Base-by-base conservation (phyloP, 1,140 invertebrate genomes). In the Triops longicaudatus region DNA sequence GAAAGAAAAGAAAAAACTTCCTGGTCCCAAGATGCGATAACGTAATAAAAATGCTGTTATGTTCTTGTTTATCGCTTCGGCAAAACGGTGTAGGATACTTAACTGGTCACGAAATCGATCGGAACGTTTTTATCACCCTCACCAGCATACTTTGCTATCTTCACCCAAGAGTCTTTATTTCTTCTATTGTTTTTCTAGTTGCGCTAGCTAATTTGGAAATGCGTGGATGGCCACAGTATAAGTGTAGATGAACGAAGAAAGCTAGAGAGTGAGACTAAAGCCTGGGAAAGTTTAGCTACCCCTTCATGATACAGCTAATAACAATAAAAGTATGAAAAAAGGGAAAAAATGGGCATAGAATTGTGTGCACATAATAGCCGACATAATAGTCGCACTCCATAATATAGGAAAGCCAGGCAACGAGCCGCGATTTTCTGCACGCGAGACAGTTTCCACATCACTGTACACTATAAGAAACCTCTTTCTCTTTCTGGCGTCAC, bases 371-470 rank as follows among this genome's bases (percentile, higher is more conserved):
- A 63, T 63, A 63, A 63, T 63, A 63, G 50, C 50, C 50, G 22
- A 22, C n/a, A 14, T 63, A 63, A 63, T 63, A 63, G 50, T 63
- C 50, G n/a, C 50, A 63, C 50, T 63, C 50, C 50, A 63, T 63
- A n/a, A 63, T 63, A 63, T 63, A 63, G 50, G 0, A 2, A 63
- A 22, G 50, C 50, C 50, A 63, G 50, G 50, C n/a, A 63, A 63
- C 50, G 50, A 63, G 50, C 50, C 50, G 50, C 50, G 50, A 63
- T 63, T 63, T 63, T 63, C 50, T 63, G 50, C 50, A 63, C 50
- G 50, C 50, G 50, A 63, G 50, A 63, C 50, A 63, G 50, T 63
- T 63, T 63, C 17, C 17, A 63, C 6, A 17, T 17, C 6, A 63
- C n/a, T 0, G 50, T 63, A 1, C 22, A 1, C 0, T 63, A 63